A percentile compares a stretch with the other conserved stretches of the same genome.
These are phyloP conservation scores for Pedetes capensis DNA, from an alignment of 2,113 vertebrate species.

Conservation along the genomic window DNA sequence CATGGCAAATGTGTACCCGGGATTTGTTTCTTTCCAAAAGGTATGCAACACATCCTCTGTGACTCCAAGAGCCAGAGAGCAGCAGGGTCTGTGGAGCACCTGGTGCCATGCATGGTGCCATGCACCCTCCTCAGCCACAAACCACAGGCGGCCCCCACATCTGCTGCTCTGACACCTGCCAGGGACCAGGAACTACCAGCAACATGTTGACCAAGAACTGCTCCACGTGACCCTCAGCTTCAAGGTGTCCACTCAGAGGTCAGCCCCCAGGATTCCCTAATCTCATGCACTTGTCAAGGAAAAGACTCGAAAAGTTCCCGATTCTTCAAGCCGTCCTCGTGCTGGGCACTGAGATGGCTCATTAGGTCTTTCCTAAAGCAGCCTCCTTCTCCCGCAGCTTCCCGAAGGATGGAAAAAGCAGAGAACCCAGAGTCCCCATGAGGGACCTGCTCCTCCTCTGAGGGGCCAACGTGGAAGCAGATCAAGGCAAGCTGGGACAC, in stretches of 20 bases:
- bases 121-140: background rate
- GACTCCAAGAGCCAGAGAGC: background rate
- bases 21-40: background rate
- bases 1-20: background rate
- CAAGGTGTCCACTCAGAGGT: background rate
- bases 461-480: background rate
- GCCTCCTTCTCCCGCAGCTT: background rate
- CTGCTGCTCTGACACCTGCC: background rate
- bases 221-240: background rate
- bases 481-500: too few species aligned
- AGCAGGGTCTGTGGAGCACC: background rate
- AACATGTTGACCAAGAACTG: rapidly evolving
- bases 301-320: background rate
- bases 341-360: background rate
- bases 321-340: background rate
- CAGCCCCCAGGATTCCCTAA: background rate
- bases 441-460: background rate
- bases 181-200: background rate
- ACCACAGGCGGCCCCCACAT: background rate
- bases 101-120: rapidly evolving
- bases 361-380: background rate
- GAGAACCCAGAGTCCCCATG: background rate
- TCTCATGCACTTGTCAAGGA: background rate
- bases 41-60: rapidly evolving
- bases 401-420: background rate